Base-by-base conservation (phyloP, 2,113 vertebrate species). In the Athene noctua region DNA sequence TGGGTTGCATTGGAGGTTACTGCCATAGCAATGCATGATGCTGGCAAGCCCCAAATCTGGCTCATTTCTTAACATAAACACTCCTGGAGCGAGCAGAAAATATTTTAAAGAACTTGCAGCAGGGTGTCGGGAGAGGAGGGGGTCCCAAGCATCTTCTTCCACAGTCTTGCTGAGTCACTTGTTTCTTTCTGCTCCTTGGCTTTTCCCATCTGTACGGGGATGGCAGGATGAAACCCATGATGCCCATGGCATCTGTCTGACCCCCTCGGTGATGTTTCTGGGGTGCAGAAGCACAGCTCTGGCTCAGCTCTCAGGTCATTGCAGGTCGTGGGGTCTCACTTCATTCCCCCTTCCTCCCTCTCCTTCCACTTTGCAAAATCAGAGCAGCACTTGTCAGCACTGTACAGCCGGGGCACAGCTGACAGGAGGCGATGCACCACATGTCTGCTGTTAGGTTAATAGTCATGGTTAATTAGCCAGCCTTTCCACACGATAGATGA, bases 321-420 rank as follows among this genome's bases (percentile, higher is more conserved):
- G 5, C 18, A 54, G n/a, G 32, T 40, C 4, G 3, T 32, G 15
- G 21, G 38, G 15, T 42, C 40, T 65, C 2, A 0, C 13, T 52
- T 66, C 27, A 13, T 44, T 58, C 19, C n/a, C 63, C 32, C 40
- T 72, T 22, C 62, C 34, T 54, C 26, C 32, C 6, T 57, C 15
- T 26, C 51, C 11, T 81, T 27, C 29, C 36, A 15, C 14, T 67
- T 59, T 26, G n/a, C 36, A 26, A 70, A 52, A 30, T 27, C 57
- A 38, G 86, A 54, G 27, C 47, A 54, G 27, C 47, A 18, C 58
- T n/a, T 57, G 9, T 32, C 20, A 65, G 9, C 38, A 42, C 42
- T 6, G 0, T 6, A 10, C 15, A 38, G 15, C 8, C 5, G 1
- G 26, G 30, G 46, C 52, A 17, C 42, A 25, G 71, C 0, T 0